Base-by-base conservation (phyloP, 53 echinoderm and acorn worm species). In the Actinopyga echinites region DNA sequence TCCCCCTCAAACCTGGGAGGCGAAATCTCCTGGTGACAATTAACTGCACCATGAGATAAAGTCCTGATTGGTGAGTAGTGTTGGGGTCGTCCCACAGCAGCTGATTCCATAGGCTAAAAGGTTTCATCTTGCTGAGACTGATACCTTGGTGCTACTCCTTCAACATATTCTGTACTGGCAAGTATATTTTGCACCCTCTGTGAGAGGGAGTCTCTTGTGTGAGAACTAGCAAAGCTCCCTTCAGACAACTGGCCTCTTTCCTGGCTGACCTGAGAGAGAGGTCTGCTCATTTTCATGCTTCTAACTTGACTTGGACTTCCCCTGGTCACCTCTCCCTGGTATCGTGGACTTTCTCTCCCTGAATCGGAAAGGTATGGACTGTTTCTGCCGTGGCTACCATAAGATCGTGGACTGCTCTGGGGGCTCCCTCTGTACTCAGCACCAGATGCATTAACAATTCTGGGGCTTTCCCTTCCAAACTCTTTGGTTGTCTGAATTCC, bases 111-210 rank as follows among this genome's bases (percentile, higher is more conserved):
- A 15, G 49, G 49, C 15, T 49, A 49, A 49, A 49, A 49, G 17
- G 49, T 49, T 49, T 49, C 49, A 4, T n/a, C 86, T 26, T 86
- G 64, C 30, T 83, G 86, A 54, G 79, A 65, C 43, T 79, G 68
- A 24, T 82, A 54, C 21, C 69, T 53, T 44, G 85, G 57, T 8
- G 64, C 35, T 30, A 54, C 34, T 24, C 82, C 82, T 49, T 80
- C 95, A 32, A 84, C 65, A 57, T 93, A 87, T 13, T 87, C 89
- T 13, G 93, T 90, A 69, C 82, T 86, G 32, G 81, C 87, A 23
- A 96, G 83, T 23, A 96, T 86, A 35, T 92, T 79, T 57, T 99
- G 95, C 28, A 95, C 99, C 69, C 93, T 90, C 26, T 89, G 82
- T 42, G 92, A 90, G n/a, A 99, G 84, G 21, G 99, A 85, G 80